Percentiles rank a stretch among this genome's conserved stretches.
phyloP scores from a whole-genome alignment of 1,140 invertebrate genomes.

The Pseudomyrmex flavicornis region DNA sequence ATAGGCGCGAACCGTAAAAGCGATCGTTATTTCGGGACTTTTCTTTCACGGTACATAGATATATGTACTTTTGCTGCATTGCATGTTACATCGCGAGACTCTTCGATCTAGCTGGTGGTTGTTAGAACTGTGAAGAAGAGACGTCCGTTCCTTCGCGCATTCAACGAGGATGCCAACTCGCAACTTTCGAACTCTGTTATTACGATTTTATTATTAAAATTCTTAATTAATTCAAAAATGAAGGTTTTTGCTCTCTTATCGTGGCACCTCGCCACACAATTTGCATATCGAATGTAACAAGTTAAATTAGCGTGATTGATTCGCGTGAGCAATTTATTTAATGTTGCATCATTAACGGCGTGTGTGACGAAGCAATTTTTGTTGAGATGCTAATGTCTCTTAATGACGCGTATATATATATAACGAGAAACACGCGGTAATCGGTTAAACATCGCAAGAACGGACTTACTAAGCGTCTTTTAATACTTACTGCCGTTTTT shows the following conservation, averaged over 20 bases:
- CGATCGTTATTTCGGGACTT: constrained; percentile 40
- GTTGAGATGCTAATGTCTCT: not conserved
- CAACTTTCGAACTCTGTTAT: not conserved
- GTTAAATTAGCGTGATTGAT: not conserved
- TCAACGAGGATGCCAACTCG: constrained; percentile 39
- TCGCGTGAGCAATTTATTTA: not conserved
- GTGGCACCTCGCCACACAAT: not conserved
- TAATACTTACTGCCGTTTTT: constrained; percentile 90
- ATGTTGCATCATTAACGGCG: not conserved
- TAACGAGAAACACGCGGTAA: not conserved
- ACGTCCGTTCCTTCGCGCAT: constrained; percentile 20
- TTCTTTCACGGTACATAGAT: constrained; percentile 34
- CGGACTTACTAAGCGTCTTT: not conserved
- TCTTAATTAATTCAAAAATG: not conserved
- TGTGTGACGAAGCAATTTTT: not conserved
- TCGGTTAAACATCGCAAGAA: not conserved
- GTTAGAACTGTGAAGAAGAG: constrained; percentile 41
- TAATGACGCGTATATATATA: not conserved
- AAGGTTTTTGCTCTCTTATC: too few species aligned
- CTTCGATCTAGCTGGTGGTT: constrained; percentile 73
- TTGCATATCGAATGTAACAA: constrained; percentile 9
- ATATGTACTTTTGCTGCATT: constrained; percentile 78
- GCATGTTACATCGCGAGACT: constrained; percentile 77
- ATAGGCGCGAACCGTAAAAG: not conserved
- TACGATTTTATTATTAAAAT: not conserved